Percentiles rank a stretch among this genome's conserved stretches.
These are phyloP conservation scores for Halotydeus destructor DNA, from an alignment of 1,140 invertebrate genomes.

Conservation along the genomic window DNA sequence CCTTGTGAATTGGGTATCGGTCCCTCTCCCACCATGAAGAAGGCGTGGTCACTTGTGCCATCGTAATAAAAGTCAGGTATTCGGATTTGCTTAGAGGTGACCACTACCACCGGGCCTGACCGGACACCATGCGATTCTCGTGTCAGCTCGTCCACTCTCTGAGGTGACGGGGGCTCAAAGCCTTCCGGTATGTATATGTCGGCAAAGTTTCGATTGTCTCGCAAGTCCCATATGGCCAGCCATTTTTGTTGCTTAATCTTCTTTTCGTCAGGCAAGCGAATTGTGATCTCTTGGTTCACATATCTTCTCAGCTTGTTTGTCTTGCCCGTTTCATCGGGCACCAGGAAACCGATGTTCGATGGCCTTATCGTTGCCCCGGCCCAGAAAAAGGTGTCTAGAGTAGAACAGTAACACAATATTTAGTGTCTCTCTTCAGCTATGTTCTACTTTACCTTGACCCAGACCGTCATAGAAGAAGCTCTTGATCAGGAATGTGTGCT, in stretches of 20 bases:
- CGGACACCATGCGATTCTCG: constrained; percentile 57
- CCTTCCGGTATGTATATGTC: constrained; percentile 76
- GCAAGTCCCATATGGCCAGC: constrained; percentile 70
- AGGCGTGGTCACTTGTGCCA: constrained; percentile 41
- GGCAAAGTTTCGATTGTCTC: constrained; percentile 54
- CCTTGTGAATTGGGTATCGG: constrained; percentile 54
- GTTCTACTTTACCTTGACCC: constrained; percentile 38
- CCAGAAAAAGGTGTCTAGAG: constrained; percentile 57
- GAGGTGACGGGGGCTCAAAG: constrained; percentile 59
- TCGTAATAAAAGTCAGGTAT: constrained; percentile 82
- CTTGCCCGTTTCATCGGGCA: constrained; percentile 66
- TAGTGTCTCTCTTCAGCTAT: constrained; percentile 1
- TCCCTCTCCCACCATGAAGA: constrained; percentile 78
- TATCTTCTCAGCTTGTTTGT: constrained; percentile 64
- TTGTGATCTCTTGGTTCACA: constrained; percentile 59
- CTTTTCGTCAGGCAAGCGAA: constrained; percentile 61
- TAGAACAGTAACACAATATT: constrained; percentile 3
- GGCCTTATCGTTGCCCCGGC: constrained; percentile 62
- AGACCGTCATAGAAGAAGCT: constrained; percentile 78
- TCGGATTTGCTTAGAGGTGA: constrained; percentile 76
- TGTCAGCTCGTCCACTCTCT: constrained; percentile 44
- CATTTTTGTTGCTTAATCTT: constrained; percentile 60
- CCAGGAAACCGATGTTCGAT: constrained; percentile 70
- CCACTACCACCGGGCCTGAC: constrained; percentile 68
- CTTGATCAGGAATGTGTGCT: constrained; percentile 54